phyloP scores from a whole-genome alignment of 1,140 invertebrate genomes.

The Brachionus plicatilis region DNA sequence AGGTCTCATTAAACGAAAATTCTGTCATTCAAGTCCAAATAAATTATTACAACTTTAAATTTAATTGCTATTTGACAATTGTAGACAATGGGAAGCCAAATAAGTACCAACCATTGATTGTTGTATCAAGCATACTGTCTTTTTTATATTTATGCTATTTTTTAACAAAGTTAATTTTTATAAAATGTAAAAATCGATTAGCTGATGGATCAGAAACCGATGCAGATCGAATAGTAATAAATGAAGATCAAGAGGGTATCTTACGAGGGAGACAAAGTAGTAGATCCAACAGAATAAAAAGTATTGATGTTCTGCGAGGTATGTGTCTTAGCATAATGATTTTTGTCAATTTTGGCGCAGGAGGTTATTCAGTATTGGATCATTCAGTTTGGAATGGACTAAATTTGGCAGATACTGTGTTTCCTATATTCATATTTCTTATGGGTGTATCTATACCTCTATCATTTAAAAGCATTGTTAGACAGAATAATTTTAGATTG shows the following conservation, averaged over 20 bases:
- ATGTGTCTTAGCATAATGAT: slow-evolving; percentile 63
- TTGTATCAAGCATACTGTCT: background rate
- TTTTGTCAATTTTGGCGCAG: slow-evolving; percentile 72
- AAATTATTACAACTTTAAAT: background rate
- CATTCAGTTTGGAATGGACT: slow-evolving; percentile 77
- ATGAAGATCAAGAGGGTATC: slow-evolving; percentile 18
- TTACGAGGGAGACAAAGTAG: background rate
- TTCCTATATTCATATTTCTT: slow-evolving; percentile 67
- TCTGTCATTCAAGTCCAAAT: background rate
- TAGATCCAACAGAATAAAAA: background rate
- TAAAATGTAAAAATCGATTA: background rate
- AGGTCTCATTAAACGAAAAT: background rate
- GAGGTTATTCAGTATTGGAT: background rate
- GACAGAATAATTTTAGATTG: background rate
- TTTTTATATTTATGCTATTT: background rate
- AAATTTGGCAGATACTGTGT: slow-evolving; percentile 83
- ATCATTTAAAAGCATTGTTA: background rate
- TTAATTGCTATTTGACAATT: background rate
- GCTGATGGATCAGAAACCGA: background rate
- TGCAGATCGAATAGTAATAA: background rate
- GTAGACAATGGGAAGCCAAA: background rate
- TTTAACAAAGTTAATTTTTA: background rate
- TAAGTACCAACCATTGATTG: background rate
- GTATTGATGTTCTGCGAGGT: slow-evolving; percentile 40
- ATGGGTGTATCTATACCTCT: slow-evolving; percentile 38